Evolutionary conservation across 2,888 invertebrate species (phyloP).

Genomic region (Marasmarcha lunaedactyla): DNA sequence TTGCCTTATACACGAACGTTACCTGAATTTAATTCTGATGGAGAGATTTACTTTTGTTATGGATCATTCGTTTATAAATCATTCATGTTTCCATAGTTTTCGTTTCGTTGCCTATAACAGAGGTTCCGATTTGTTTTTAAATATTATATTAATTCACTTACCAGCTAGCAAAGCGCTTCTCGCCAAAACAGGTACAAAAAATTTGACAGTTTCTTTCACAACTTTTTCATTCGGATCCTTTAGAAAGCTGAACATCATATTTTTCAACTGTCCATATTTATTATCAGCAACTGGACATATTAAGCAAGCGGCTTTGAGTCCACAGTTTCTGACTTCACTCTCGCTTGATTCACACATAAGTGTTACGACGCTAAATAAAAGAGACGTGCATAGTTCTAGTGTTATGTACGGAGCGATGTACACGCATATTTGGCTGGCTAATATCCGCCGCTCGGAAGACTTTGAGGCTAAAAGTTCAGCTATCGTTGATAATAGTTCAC

Average conservation of each 20-base stretch:
- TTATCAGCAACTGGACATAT: constrained; percentile 54
- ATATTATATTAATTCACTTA: too few relatives aligned
- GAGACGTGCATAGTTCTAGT: constrained; percentile 54
- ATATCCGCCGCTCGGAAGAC: constrained; percentile 39
- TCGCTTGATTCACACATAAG: constrained; percentile 63
- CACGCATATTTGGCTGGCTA: constrained; percentile 56
- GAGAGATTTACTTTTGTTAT: too few relatives aligned
- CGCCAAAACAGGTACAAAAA: constrained; percentile 52
- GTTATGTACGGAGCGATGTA: constrained; percentile 57
- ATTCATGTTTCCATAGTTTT: too few relatives aligned
- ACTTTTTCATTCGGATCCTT: constrained; percentile 49
- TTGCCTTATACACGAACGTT: too few relatives aligned
- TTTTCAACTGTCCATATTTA: constrained; percentile 53
- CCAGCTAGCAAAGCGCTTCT: constrained; percentile 52
- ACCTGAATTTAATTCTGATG: too few relatives aligned
- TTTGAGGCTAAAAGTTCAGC: constrained; percentile 50
- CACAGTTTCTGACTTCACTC: constrained; percentile 42
- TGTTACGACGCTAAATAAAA: constrained; percentile 51
- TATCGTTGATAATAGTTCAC: constrained; percentile 52
- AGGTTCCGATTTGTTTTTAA: too few relatives aligned
- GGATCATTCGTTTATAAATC: too few relatives aligned
- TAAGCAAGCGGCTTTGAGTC: constrained; percentile 48
- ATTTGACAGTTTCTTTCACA: constrained; percentile 45
- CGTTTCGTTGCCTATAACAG: too few relatives aligned
- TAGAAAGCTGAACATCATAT: constrained; percentile 50